These are phyloP conservation scores for Listronotus oregonensis DNA, from an alignment of 1,140 invertebrate species.

Conservation along the genomic window DNA sequence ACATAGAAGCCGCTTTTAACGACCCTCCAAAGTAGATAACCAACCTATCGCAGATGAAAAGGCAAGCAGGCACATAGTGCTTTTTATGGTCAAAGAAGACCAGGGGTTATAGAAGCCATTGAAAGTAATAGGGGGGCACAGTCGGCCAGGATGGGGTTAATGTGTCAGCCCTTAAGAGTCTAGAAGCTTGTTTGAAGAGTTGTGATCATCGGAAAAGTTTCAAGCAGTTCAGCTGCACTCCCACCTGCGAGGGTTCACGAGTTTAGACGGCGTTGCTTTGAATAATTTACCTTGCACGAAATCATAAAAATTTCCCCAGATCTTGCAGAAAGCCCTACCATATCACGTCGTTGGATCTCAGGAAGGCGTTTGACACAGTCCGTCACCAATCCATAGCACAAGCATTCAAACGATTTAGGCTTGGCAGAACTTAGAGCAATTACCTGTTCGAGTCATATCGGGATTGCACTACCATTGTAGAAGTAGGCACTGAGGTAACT, in stretches of 20 bases:
- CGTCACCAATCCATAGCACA: conserved; percentile 6
- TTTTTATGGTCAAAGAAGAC: too few relatives aligned
- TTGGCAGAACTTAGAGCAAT: conserved; percentile 2
- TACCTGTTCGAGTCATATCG: conserved; percentile 42
- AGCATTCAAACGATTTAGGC: background rate
- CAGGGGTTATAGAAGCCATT: too few relatives aligned
- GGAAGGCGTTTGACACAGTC: conserved; percentile 32
- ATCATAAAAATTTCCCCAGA: conserved; percentile 39
- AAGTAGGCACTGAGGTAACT: conserved; percentile 28
- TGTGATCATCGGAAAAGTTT: conserved; percentile 7
- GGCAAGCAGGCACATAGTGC: too few relatives aligned
- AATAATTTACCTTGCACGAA: conserved; percentile 44
- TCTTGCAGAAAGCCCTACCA: conserved; percentile 43
- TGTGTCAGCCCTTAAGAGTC: too few relatives aligned
- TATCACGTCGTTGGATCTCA: conserved; percentile 50
- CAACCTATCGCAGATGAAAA: too few relatives aligned
- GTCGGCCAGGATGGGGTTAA: too few relatives aligned
- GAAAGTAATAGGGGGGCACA: too few relatives aligned
- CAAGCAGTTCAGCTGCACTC: background rate
- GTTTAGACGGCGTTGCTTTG: background rate
- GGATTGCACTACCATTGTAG: conserved; percentile 34
- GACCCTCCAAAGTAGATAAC: too few relatives aligned
- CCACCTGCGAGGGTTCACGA: conserved; percentile 8
- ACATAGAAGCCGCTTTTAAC: too few relatives aligned
- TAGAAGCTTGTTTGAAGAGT: background rate